Evolutionary conservation across 2,113 vertebrate genomes (phyloP).

Genomic region (Gila orcuttii): DNA sequence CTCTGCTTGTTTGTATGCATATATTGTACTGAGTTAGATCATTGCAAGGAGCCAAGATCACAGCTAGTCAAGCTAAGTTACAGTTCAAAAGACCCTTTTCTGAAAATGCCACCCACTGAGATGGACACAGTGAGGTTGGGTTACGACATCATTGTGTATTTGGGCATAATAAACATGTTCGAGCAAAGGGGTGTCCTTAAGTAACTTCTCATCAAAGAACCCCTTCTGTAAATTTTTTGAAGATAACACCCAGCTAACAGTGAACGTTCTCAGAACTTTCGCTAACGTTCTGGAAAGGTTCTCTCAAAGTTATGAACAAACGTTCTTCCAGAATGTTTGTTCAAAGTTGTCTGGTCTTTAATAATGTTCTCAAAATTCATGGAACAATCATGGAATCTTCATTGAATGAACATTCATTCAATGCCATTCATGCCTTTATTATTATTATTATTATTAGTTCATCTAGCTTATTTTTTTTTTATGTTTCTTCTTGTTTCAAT

Average conservation of each 20-base stretch:
- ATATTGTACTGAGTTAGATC: not conserved
- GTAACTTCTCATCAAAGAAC: not conserved
- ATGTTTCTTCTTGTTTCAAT: no score
- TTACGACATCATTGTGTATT: not conserved
- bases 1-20: slow-evolving; percentile 5
- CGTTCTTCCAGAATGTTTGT: no score
- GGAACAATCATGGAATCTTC: no score
- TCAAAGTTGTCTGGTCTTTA: no score
- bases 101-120: slow-evolving; percentile 5
- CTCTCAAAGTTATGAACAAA: no score
- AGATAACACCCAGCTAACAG: not conserved
- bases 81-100: not conserved
- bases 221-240: not conserved
- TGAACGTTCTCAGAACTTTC: not conserved
- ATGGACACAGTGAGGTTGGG: not conserved
- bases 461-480: no score
- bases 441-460: no score
- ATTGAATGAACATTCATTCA: no score
- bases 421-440: no score
- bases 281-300: no score
- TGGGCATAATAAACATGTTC: not conserved
- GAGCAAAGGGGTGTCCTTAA: not conserved
- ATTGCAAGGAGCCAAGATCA: slow-evolving; percentile 8
- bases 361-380: no score
- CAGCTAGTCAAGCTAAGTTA: slow-evolving; percentile 7